Base-by-base conservation (phyloP, 37 sponge, comb jelly and placozoan genomes). In the Mnemiopsis leidyi region DNA sequence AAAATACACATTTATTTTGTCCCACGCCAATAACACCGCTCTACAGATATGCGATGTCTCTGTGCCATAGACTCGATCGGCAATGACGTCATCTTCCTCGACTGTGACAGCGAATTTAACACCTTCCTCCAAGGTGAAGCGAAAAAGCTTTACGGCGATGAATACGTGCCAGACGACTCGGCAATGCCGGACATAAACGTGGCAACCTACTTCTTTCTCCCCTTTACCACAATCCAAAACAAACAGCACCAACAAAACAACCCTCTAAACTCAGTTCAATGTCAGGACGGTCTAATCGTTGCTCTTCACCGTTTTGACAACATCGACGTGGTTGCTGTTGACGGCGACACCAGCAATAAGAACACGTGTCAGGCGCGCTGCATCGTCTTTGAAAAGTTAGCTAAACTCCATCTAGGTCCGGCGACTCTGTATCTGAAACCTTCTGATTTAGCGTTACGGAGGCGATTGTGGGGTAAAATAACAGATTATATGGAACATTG, bases 241-340 rank as follows among this genome's bases (percentile, higher is more conserved):
- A 85, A 85, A 33, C 90, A 85, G 48, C 36, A 85, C 23, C 40
- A 85, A 2, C 90, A 36, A 18, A 85, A 39, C 48, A 85, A 85
- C 90, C 90, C 90, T 13, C 61, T 85, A 0, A 21, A 39, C 24
- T 40, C 29, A 39, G 61, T 85, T 28, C 25, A 7, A n/a, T 40
- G 40, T 40, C 61, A 85, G 26, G 90, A 85, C 26, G 90, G 90
- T 40, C 48, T 40, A 18, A 39, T 26, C 2, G 90, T 33, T 7
- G 90, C 90, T 38, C 36, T 85, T 61, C 90, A 85, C 90, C 32
- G 90, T 0, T 85, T 85, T 33, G 90, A 85, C 29, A 85, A 38
- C 24, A 85, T 85, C 26, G 90, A 85, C 25, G 90, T 85, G 90
- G 61, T 85, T 0, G 40, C 23, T 85, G 16, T 85, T 0, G 35